Percentiles rank a stretch among this genome's conserved stretches.
These are phyloP conservation scores for Tamias sibiricus DNA, from an alignment of 2,113 vertebrate species.

Conservation along the genomic window DNA sequence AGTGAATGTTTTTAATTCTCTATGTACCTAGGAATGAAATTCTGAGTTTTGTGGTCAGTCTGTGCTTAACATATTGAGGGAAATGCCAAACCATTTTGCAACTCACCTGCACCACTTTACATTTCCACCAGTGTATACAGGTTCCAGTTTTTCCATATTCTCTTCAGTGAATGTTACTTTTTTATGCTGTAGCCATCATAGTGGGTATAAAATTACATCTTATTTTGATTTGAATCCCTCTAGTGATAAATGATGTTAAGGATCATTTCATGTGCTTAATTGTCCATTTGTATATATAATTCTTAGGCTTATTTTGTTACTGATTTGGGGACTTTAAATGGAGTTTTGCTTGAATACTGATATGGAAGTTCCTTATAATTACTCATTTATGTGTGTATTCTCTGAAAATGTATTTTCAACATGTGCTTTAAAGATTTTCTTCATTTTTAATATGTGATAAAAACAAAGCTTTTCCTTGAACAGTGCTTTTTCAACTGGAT, in stretches of 20 bases:
- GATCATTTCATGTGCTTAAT: slow-evolving; percentile 51
- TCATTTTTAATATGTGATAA: slow-evolving; percentile 20
- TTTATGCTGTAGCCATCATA: slow-evolving; percentile 41
- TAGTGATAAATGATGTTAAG: slow-evolving; percentile 39
- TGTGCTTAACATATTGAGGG: slow-evolving; percentile 58
- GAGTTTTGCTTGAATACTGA: not conserved
- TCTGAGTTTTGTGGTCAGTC: slow-evolving; percentile 64
- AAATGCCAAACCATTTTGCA: slow-evolving; percentile 54
- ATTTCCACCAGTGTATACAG: not conserved
- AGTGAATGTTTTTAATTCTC: slow-evolving; percentile 52
- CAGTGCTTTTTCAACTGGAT: not conserved
- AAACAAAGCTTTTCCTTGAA: slow-evolving; percentile 6
- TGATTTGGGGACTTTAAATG: slow-evolving; percentile 39
- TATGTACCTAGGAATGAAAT: slow-evolving; percentile 50
- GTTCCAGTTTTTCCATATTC: slow-evolving; percentile 44
- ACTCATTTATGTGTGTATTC: not conserved
- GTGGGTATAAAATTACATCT: slow-evolving; percentile 51
- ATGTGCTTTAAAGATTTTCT: slow-evolving; percentile 31
- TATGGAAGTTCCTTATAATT: slow-evolving; percentile 27
- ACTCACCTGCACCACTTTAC: slow-evolving; percentile 23
- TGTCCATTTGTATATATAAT: slow-evolving; percentile 5
- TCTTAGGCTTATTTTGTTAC: slow-evolving; percentile 37
- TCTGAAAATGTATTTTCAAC: slow-evolving; percentile 47
- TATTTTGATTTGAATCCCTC: slow-evolving; percentile 53
- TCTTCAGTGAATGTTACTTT: slow-evolving; percentile 5